Conservation (phyloP, 1,140 invertebrate species). For the Sarcophaga peregrina region DNA sequence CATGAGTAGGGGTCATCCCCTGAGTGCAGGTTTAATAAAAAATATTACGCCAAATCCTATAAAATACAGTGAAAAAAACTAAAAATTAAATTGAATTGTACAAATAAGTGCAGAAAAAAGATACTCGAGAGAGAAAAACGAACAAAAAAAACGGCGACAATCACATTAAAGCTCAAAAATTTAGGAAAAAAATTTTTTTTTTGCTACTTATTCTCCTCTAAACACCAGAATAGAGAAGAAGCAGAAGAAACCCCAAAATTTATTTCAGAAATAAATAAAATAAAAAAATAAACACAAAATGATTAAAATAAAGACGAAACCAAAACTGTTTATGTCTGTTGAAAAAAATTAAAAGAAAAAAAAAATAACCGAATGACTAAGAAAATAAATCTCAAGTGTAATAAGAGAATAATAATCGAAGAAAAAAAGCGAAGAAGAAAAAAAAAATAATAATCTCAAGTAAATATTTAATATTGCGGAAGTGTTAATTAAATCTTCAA, state of each 20-base stretch:
- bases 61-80: neutral
- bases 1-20: too few relatives aligned
- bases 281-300: too few relatives aligned
- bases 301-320: too few relatives aligned
- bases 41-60: neutral
- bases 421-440: neutral
- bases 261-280: too few relatives aligned
- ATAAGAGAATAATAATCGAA: too few relatives aligned
- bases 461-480: constrained; percentile 21
- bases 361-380: too few relatives aligned
- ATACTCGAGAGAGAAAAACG: neutral
- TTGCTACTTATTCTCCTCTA: neutral
- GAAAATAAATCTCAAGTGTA: too few relatives aligned
- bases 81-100: neutral
- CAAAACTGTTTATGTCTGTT: too few relatives aligned
- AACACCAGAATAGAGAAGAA: too few relatives aligned
- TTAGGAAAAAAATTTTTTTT: neutral
- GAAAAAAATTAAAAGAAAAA: too few relatives aligned
- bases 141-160: neutral
- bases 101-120: too few relatives aligned
- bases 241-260: too few relatives aligned
- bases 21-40: neutral
- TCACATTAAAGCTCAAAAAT: neutral
- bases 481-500: constrained; percentile 40
- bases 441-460: neutral